Conservation (phyloP, 1,140 invertebrate genomes). For the Papilio machaon region DNA sequence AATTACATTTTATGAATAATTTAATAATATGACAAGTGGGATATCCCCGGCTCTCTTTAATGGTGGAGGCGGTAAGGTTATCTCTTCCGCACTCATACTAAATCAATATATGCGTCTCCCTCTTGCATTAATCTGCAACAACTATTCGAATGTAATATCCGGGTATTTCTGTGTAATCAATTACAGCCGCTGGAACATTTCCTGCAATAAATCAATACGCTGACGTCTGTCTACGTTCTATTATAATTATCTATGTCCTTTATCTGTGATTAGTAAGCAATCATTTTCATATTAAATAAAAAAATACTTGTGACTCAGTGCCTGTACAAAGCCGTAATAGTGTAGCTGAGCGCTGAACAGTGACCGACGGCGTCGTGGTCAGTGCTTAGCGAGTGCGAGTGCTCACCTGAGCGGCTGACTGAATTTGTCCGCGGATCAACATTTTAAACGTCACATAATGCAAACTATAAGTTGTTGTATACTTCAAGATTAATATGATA, state of each 20-base stretch:
- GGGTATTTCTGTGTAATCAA: not conserved
- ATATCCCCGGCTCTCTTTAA: not conserved
- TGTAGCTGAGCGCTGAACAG: not conserved
- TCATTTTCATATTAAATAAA: slow-evolving; percentile 7
- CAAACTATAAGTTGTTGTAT: too few relatives aligned
- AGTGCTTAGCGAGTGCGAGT: not conserved
- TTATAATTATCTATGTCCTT: not conserved
- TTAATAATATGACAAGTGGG: slow-evolving; percentile 1
- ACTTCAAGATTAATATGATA: too few relatives aligned
- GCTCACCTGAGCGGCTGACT: not conserved
- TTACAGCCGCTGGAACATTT: not conserved
- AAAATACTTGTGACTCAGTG: not conserved
- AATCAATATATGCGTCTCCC: not conserved
- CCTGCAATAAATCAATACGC: slow-evolving; percentile 14
- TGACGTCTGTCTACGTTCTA: not conserved
- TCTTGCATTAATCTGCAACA: not conserved
- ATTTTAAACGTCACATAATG: not conserved
- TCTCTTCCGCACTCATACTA: not conserved
- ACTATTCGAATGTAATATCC: not conserved
- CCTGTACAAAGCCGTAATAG: not conserved
- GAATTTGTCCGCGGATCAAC: not conserved
- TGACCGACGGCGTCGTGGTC: not conserved
- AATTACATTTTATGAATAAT: not conserved
- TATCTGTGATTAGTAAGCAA: slow-evolving; percentile 7
- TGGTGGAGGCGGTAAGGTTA: not conserved